Evolutionary conservation across 1,140 invertebrate genomes (phyloP).

Genomic region (Venturia canescens): DNA sequence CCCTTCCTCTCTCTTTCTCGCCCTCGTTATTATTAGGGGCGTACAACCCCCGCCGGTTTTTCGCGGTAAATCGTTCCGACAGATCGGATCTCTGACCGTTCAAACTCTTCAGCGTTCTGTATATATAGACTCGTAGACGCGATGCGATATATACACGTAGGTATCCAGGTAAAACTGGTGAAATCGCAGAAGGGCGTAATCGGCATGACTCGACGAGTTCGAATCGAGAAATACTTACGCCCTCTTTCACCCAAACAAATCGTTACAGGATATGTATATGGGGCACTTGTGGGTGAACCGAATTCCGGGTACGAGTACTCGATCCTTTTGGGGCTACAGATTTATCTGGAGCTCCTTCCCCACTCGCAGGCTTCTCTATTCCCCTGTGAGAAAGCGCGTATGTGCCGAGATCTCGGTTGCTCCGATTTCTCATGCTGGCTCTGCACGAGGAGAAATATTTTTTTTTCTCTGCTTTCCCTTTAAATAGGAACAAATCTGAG

Average conservation of each 20-base stretch:
- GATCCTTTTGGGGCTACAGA: not conserved
- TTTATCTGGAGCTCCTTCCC: not conserved
- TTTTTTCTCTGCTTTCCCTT: not conserved
- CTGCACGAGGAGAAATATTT: not conserved
- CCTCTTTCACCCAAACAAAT: not conserved
- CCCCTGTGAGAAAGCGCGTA: not conserved
- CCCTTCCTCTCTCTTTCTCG: constrained; percentile 38
- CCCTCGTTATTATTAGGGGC: constrained; percentile 58
- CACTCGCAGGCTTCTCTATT: not conserved
- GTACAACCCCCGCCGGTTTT: constrained; percentile 49
- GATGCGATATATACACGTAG: too few species aligned
- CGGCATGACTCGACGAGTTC: too few species aligned
- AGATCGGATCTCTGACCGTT: constrained; percentile 58
- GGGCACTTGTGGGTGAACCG: not conserved
- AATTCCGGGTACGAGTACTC: constrained; percentile 13
- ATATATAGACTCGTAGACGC: not conserved
- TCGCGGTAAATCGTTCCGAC: constrained; percentile 65
- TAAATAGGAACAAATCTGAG: not conserved
- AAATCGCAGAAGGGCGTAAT: too few species aligned
- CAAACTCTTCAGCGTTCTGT: constrained; percentile 3
- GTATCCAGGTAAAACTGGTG: too few species aligned
- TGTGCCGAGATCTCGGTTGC: not conserved
- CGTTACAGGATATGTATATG: constrained; percentile 18
- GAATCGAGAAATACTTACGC: too few species aligned
- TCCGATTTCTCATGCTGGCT: not conserved